phyloP scores from a whole-genome alignment of 2,113 vertebrate species.

The Apeltes quadracus region DNA sequence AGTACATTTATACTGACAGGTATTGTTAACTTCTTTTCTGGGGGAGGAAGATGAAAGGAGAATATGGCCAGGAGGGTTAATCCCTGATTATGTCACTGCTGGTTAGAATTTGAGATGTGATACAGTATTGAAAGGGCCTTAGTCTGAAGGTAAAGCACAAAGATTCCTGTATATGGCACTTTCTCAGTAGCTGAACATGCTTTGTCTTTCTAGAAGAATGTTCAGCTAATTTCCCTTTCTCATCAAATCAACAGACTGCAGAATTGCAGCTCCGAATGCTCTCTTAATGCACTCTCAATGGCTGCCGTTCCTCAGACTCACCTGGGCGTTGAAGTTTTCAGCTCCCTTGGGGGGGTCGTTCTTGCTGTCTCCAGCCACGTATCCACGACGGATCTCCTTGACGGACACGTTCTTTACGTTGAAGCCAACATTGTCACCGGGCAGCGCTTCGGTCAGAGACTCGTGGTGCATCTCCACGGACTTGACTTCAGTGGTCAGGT shows the following conservation, averaged over 20 bases:
- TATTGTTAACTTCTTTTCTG: neutral
- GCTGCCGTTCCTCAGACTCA: neutral
- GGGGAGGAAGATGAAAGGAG: neutral
- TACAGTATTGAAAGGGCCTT: neutral
- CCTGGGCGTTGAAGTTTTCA: slow-evolving; percentile 71
- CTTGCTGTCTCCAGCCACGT: slow-evolving; percentile 84
- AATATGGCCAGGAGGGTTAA: neutral
- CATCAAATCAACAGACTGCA: no score
- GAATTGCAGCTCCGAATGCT: neutral
- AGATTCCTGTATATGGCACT: neutral
- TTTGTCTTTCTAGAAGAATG: no score
- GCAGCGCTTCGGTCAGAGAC: slow-evolving; percentile 75
- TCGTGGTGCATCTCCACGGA: slow-evolving; percentile 87
- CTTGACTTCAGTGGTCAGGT: slow-evolving; percentile 83
- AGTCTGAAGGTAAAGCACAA: neutral
- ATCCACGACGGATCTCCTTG: slow-evolving; percentile 83
- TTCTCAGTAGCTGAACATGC: neutral
- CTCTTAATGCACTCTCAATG: no score
- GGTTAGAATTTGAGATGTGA: neutral
- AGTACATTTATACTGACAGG: neutral
- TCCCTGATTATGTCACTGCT: neutral
- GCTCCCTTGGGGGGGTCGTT: slow-evolving; percentile 78
- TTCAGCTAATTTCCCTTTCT: no score
- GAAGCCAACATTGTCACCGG: slow-evolving; percentile 84
- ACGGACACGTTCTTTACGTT: slow-evolving; percentile 84